Evolutionary conservation across 2,888 invertebrate species (phyloP), one percentile per base, ranked within the genome.

Genomic region (Tuberolachnus salignus): DNA sequence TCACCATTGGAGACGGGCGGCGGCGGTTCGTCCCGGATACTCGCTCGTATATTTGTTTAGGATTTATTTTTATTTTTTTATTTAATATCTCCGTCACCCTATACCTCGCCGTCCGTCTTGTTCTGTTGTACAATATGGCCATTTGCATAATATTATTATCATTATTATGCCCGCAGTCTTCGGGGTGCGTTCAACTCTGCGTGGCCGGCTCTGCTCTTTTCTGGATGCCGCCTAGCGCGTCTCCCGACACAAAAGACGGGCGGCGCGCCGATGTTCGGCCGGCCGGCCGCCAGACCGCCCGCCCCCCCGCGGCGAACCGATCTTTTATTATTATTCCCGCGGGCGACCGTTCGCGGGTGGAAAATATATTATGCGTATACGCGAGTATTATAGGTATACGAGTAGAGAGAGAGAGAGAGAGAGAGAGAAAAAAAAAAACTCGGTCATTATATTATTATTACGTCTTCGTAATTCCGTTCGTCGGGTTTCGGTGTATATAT

Each of bases 121-220:
- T 46, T 46, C 3, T 34, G 34, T 34, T 46, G 46, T 13, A 46
- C 34, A 6, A 34, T 46, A 46, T n/a, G 26, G 51, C 19, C 74
- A 74, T 64, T 64, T 64, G 74, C 64, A 74, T 74, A 74, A 64
- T 44, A 10, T 61, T 23, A 13, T 6, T 19, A 9, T n/a, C 23
- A 10, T 61, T 23, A 13, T 6, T 19, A 9, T n/a, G 16, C 19
- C 6, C 6, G 21, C 64, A 8, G 13, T 72, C 46, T 51, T 8
- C 55, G 66, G 74, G 55, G 66, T 66, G 66, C 75, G 75, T 74
- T 74, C 75, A 66, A 67, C 75, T 75, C 75, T 63, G n/a, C 26
- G 11, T 23, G 21, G 44, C 10, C 14, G 9, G n/a, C 42, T 1
- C n/a, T n/a, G 61, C n/a, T 8, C 4, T 19, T 14, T n/a, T 13